Evolutionary conservation across 2,888 invertebrate genomes (phyloP).

Genomic region (Isotomurus palustris): DNA sequence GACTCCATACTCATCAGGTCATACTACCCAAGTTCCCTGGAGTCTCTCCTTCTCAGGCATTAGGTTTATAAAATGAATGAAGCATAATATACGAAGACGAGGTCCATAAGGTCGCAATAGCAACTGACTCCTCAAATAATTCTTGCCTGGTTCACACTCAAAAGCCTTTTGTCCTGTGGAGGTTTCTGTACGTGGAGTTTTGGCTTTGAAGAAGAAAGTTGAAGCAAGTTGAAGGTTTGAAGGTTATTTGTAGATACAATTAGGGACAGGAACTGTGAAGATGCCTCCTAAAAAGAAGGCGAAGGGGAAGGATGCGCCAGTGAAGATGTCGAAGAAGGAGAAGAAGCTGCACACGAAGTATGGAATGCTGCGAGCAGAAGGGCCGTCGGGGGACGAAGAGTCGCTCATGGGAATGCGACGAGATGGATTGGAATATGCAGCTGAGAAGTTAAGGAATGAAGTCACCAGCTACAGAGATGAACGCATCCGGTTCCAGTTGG

Average conservation of each 20-base stretch:
- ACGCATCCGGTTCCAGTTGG: constrained; percentile 39
- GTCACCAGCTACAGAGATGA: constrained; percentile 32
- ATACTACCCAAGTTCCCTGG: background rate
- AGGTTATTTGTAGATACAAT: too few species aligned
- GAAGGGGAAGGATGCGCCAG: constrained; percentile 11
- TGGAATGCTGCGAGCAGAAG: constrained; percentile 30
- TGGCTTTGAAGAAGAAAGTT: too few species aligned
- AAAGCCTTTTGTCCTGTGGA: too few species aligned
- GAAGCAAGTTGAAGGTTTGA: too few species aligned
- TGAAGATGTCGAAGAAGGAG: constrained; percentile 28
- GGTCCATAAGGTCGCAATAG: background rate
- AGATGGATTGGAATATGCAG: constrained; percentile 39
- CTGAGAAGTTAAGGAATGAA: constrained; percentile 30
- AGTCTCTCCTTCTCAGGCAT: too few species aligned
- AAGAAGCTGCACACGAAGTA: constrained; percentile 36
- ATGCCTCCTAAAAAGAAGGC: constrained; percentile 25
- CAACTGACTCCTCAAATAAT: background rate
- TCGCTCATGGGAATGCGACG: constrained; percentile 23
- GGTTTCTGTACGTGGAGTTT: too few species aligned
- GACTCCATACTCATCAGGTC: background rate
- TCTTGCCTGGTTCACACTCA: too few species aligned
- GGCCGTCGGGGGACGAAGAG: constrained; percentile 27
- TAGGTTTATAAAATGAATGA: too few species aligned
- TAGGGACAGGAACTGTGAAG: background rate
- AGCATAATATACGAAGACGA: too few species aligned